Percentiles rank a stretch among this genome's conserved stretches.
phyloP scores from a whole-genome alignment of 1,140 invertebrate species.

The Diabrotica virgifera region DNA sequence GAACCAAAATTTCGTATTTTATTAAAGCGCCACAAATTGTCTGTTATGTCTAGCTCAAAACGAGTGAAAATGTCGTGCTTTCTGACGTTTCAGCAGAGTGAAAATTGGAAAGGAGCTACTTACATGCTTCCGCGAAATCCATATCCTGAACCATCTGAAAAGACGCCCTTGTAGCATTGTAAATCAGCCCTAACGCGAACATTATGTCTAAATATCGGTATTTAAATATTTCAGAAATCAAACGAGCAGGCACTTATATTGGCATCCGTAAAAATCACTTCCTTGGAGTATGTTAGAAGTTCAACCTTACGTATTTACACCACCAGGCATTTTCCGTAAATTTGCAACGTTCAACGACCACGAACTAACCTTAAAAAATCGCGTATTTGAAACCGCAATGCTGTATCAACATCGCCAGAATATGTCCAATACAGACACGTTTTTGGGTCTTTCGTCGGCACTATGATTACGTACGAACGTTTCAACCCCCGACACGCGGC shows the following conservation, averaged over 20 bases:
- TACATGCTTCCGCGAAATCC: background rate
- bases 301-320: background rate
- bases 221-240: background rate
- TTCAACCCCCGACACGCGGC: background rate
- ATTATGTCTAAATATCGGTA: constrained; percentile 3
- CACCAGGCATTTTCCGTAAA: background rate
- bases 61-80: too few relatives aligned
- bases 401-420: background rate
- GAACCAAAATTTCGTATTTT: too few relatives aligned
- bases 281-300: background rate
- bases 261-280: constrained; percentile 5
- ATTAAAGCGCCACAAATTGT: too few relatives aligned
- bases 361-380: constrained; percentile 4
- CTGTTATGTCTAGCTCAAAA: too few relatives aligned
- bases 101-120: background rate
- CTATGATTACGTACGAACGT: background rate
- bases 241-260: background rate
- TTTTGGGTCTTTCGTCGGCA: background rate
- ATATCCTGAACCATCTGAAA: constrained; percentile 7
- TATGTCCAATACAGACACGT: background rate
- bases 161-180: constrained; percentile 3
- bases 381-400: background rate
- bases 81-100: too few relatives aligned
- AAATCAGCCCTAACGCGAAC: constrained; percentile 8
- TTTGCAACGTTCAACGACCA: background rate